Evolutionary conservation across 1,140 invertebrate species (phyloP), one percentile per base, ranked within the genome.

Genomic region (Oedothorax gibbosus): DNA sequence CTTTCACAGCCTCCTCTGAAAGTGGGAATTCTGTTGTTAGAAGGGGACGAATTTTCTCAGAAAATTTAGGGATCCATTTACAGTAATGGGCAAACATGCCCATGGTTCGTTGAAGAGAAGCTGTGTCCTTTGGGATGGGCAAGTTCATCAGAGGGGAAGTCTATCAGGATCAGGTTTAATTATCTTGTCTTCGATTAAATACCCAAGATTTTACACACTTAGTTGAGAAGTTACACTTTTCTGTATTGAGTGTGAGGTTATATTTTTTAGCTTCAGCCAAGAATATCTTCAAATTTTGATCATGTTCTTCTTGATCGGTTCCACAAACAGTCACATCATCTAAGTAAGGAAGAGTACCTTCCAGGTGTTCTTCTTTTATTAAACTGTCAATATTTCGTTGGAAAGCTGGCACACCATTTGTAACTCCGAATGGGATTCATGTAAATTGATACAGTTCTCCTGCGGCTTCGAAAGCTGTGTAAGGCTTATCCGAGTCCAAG

Each of bases 31-130:
- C n/a, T 14, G 3, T 60, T 14, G 12, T n/a, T 60, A 60, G 57
- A 11, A 60, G 12, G 12, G 57, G 57, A n/a, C n/a, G 57, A 14
- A 60, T 60, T 60, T n/a, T 60, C n/a, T 14, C 12, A 12, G 57
- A 60, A n/a, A 60, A 60, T 60, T 60, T 60, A n/a, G 57, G 57
- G 12, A 60, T 60, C 57, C 57, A 60, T 14, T n/a, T 12, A 60
- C 57, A 60, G n/a, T 60, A 60, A n/a, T 60, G 57, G 57, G 57
- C 57, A 60, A 60, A 60, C 57, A 60, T 60, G 12, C n/a, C 57
- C 57, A 14, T n/a, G n/a, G 57, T n/a, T n/a, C 57, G 7, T n/a
- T 60, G 12, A 12, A 60, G 57, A 60, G 57, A 60, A 14, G 12
- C n/a, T n/a, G n/a, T 60, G n/a, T 4, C n/a, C n/a, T 60, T 12